Conservation (phyloP, 2,113 vertebrate genomes). For the Gallinago undulata region DNA sequence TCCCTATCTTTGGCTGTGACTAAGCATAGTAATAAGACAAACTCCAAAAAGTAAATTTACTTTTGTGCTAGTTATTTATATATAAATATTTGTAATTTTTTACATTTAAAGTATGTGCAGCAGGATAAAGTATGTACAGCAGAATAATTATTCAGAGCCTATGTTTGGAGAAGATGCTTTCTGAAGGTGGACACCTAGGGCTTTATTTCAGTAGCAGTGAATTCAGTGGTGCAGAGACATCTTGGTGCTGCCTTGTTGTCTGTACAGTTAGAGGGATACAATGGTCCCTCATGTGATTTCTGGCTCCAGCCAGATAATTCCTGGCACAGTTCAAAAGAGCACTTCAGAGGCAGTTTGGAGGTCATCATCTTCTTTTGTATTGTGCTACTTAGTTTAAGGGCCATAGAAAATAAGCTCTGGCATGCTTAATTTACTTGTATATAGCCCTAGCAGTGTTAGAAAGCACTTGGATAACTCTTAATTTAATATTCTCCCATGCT, state of each 20-base stretch:
- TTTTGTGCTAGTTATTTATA: not conserved
- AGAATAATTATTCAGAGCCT: not conserved
- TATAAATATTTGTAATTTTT: not conserved
- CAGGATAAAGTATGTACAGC: not conserved
- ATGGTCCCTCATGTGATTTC: not conserved
- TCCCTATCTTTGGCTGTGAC: not conserved
- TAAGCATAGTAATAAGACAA: not conserved
- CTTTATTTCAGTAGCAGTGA: not conserved
- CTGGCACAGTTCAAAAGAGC: not conserved
- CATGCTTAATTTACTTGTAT: not conserved
- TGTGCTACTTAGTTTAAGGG: not conserved
- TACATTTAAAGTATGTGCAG: not conserved
- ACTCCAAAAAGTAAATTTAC: not conserved
- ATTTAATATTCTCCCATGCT: not conserved
- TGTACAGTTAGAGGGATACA: not conserved
- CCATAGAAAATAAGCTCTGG: not conserved
- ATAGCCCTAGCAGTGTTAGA: not conserved
- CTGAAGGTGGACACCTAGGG: not conserved
- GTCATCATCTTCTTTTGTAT: not conserved
- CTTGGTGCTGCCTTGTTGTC: not conserved
- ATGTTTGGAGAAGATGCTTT: not conserved
- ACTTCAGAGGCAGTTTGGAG: not conserved
- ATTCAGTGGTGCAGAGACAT: not conserved
- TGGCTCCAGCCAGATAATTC: constrained; percentile 1
- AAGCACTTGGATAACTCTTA: not conserved